phyloP scores from a whole-genome alignment of 2,113 vertebrate genomes.

The Poecilia latipinna region DNA sequence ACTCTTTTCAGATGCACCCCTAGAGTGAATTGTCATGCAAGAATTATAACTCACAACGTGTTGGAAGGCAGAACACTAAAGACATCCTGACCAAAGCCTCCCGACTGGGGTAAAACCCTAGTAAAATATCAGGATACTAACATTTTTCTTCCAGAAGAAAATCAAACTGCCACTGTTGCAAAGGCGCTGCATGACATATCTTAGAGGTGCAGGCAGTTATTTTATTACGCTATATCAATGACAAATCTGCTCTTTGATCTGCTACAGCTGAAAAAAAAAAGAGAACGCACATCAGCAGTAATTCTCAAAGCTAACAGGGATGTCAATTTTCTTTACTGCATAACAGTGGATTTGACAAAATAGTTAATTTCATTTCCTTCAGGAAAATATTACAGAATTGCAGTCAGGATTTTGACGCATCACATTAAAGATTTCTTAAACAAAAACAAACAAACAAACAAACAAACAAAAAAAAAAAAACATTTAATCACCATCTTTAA shows the following conservation, averaged over 20 bases:
- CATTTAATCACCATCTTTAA: no score
- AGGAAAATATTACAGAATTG: constrained; percentile 19
- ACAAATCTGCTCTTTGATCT: constrained; percentile 62
- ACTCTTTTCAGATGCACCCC: constrained; percentile 2
- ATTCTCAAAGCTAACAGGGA: constrained; percentile 25
- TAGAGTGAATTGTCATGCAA: constrained; percentile 45
- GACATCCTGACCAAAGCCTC: constrained; percentile 39
- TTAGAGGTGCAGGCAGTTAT: constrained; percentile 52
- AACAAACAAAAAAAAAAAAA: background rate
- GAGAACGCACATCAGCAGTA: constrained; percentile 3
- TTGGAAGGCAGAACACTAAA: constrained; percentile 7
- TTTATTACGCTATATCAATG: constrained; percentile 52
- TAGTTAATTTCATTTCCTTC: constrained; percentile 51
- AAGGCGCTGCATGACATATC: constrained; percentile 39
- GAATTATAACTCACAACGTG: constrained; percentile 36
- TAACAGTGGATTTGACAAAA: constrained; percentile 60
- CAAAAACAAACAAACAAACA: background rate
- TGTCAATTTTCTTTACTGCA: constrained; percentile 41
- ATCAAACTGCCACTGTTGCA: constrained; percentile 38
- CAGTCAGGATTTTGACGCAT: background rate
- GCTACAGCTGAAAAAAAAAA: constrained; percentile 25
- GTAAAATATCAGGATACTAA: constrained; percentile 29
- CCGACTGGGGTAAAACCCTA: constrained; percentile 24
- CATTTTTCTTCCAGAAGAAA: constrained; percentile 32
- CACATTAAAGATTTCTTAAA: background rate